Percentiles rank a stretch among this genome's conserved stretches.
Evolutionary conservation across 2,888 invertebrate species (phyloP).

Genomic region (Cerastis leucographa): DNA sequence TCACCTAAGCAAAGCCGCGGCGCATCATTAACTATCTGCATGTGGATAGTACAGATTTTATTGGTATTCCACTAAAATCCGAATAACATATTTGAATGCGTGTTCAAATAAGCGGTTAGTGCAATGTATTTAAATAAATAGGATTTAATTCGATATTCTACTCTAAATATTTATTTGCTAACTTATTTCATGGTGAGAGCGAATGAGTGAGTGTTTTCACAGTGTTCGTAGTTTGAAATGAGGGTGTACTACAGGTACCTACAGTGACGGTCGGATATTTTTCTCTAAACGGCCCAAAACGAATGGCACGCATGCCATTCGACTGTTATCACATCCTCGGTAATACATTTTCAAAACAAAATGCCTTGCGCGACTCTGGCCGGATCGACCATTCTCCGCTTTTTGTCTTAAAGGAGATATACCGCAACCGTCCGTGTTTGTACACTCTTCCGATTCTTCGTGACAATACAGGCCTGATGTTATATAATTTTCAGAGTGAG

Average conservation of each 20-base stretch:
- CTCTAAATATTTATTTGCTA: neutral
- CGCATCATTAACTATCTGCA: neutral
- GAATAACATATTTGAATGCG: neutral
- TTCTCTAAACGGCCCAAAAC: too few species aligned
- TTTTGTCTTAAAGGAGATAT: neutral
- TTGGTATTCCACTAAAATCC: neutral
- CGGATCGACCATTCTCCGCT: neutral
- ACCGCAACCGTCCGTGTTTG: neutral
- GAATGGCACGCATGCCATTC: too few species aligned
- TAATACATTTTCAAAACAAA: neutral
- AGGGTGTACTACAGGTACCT: neutral
- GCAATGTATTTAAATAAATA: slow-evolving; percentile 24
- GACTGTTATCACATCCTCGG: too few species aligned
- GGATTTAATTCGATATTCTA: neutral
- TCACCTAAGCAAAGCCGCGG: neutral
- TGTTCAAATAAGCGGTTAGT: slow-evolving; percentile 24
- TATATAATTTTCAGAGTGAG: slow-evolving; percentile 75
- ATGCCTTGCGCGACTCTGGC: neutral
- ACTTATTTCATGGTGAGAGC: neutral
- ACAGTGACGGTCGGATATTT: too few species aligned
- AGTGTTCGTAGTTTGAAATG: neutral
- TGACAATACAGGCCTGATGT: neutral
- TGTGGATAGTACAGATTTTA: slow-evolving; percentile 3
- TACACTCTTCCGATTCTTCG: neutral
- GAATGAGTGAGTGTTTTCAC: neutral